Conservation (phyloP, 2,888 invertebrate genomes). For the Hirtodrosophila alboralis region DNA sequence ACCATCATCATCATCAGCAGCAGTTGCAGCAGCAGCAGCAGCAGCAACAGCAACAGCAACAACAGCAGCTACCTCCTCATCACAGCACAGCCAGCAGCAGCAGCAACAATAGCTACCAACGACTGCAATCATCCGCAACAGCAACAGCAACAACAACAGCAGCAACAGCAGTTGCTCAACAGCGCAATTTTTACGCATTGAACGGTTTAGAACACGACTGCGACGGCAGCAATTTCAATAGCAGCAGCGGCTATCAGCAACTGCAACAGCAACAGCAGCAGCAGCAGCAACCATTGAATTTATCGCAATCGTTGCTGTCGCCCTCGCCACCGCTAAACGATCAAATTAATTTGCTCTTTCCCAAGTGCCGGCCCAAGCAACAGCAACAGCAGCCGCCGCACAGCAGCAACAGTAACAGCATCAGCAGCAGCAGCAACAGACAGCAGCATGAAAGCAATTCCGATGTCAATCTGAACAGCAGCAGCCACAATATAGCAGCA, state of each 20-base stretch:
- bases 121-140: slow-evolving; percentile 39
- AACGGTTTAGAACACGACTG: slow-evolving; percentile 58
- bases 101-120: slow-evolving; percentile 48
- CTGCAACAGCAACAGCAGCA: slow-evolving; percentile 45
- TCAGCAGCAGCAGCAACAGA: slow-evolving; percentile 47
- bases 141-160: slow-evolving; percentile 19
- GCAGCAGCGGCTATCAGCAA: slow-evolving; percentile 45
- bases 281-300: slow-evolving; percentile 61
- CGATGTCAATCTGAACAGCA: slow-evolving; percentile 55
- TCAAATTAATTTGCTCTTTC: slow-evolving; percentile 93
- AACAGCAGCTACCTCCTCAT: slow-evolving; percentile 36
- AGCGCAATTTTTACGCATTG: slow-evolving; percentile 49
- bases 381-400: slow-evolving; percentile 32
- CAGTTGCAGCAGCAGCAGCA: slow-evolving; percentile 58
- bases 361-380: slow-evolving; percentile 92
- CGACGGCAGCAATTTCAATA: slow-evolving; percentile 40
- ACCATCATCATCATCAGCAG: slow-evolving; percentile 65
- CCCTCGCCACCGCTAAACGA: slow-evolving; percentile 86
- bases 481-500: slow-evolving; percentile 35
- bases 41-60: slow-evolving; percentile 44
- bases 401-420: slow-evolving; percentile 42
- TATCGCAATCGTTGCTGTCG: slow-evolving; percentile 83
- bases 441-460: slow-evolving; percentile 47
- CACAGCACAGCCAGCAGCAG: slow-evolving; percentile 41
- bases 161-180: slow-evolving; percentile 26